Evolutionary conservation across 2,888 invertebrate species (phyloP).

Genomic region (Mesochorus sp.): DNA sequence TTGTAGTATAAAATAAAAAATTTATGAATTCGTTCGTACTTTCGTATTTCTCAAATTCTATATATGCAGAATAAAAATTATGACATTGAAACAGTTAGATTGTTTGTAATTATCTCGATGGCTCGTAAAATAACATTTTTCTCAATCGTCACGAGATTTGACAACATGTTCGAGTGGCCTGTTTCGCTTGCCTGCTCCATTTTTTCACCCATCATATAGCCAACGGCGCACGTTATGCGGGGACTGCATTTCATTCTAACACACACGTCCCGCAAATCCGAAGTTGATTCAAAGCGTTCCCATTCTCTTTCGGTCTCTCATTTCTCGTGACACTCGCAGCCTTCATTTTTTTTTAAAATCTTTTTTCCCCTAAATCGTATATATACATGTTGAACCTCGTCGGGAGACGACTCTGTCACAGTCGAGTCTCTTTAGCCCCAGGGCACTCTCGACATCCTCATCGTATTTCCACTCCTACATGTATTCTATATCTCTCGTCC

Average conservation of each 20-base stretch:
- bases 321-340: constrained; percentile 30
- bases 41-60: no score
- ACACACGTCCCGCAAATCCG: constrained; percentile 30
- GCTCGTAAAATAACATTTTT: constrained; percentile 1
- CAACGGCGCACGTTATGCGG: constrained; percentile 30
- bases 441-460: constrained; percentile 44
- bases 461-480: constrained; percentile 43
- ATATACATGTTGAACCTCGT: not conserved
- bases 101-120: no score
- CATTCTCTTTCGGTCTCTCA: constrained; percentile 6
- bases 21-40: no score
- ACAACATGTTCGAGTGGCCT: not conserved
- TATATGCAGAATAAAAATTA: no score
- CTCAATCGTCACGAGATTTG: not conserved
- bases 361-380: not conserved
- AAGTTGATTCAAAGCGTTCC: constrained; percentile 47
- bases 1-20: no score
- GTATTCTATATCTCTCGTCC: constrained; percentile 38
- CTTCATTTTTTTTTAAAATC: constrained; percentile 20
- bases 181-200: constrained; percentile 21
- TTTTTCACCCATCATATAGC: constrained; percentile 7
- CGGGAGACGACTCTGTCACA: constrained; percentile 37
- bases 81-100: not conserved
- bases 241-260: constrained; percentile 20
- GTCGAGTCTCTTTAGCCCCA: constrained; percentile 43